Evolutionary conservation across 2,113 vertebrate genomes (phyloP).

Genomic region (Motacilla alba): DNA sequence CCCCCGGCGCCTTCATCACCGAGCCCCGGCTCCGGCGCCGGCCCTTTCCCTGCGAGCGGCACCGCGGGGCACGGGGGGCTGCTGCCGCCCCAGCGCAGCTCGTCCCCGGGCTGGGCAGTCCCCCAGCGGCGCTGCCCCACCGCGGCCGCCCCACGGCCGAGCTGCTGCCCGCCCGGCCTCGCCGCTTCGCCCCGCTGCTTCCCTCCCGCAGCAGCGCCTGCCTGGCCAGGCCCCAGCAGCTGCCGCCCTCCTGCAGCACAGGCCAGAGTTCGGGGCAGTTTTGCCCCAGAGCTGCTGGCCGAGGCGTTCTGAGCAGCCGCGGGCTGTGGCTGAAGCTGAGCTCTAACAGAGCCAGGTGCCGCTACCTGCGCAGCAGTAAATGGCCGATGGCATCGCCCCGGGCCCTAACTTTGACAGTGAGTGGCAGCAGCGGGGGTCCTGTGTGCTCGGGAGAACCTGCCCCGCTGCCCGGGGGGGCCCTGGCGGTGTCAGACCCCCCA

Average conservation of each 20-base stretch:
- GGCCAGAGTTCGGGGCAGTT: not conserved
- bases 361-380: not conserved
- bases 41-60: not conserved
- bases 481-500: not conserved
- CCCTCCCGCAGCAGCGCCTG: not conserved
- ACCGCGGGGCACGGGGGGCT: not conserved
- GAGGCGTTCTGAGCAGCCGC: not conserved
- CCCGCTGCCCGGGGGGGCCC: rapidly evolving
- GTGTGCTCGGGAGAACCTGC: rapidly evolving
- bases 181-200: rapidly evolving
- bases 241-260: not conserved
- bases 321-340: not conserved
- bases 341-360: not conserved
- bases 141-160: not conserved
- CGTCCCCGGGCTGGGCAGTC: not conserved
- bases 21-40: not conserved
- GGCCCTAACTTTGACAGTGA: not conserved
- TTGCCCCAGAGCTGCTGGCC: not conserved
- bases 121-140: not conserved
- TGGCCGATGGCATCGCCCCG: not conserved
- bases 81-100: too few relatives aligned
- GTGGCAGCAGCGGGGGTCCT: not conserved
- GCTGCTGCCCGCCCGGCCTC: not conserved
- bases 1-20: not conserved
- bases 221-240: not conserved